A percentile compares a stretch with the other conserved stretches of the same genome.
phyloP scores from a whole-genome alignment of 2,888 invertebrate species.

The Eucera pruinosa region DNA sequence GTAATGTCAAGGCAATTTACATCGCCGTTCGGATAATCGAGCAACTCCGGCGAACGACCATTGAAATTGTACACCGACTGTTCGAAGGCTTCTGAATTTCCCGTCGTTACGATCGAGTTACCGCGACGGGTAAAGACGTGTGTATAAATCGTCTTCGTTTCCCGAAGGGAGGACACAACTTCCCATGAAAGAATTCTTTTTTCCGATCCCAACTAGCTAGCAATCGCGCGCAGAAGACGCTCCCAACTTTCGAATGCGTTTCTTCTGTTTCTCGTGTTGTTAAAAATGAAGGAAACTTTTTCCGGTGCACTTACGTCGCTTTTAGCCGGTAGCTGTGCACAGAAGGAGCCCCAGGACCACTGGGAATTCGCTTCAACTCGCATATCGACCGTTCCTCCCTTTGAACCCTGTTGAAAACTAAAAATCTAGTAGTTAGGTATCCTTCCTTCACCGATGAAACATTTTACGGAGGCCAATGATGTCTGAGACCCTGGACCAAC shows the following conservation, averaged over 20 bases:
- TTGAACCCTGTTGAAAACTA: constrained; percentile 13
- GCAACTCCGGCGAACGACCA: constrained; percentile 9
- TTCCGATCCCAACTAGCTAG: neutral
- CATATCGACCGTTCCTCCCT: constrained; percentile 11
- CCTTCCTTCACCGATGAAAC: neutral
- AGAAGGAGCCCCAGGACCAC: constrained; percentile 40
- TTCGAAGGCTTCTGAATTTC: neutral
- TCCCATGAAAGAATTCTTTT: neutral
- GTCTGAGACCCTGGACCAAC: neutral
- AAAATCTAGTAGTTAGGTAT: constrained; percentile 6
- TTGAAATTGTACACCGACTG: constrained; percentile 9
- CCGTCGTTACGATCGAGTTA: constrained; percentile 3
- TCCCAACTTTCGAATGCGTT: constrained; percentile 63
- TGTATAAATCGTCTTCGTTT: neutral
- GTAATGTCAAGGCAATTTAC: constrained; percentile 48
- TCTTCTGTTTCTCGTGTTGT: constrained; percentile 65
- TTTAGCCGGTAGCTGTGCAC: constrained; percentile 49
- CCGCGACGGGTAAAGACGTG: neutral
- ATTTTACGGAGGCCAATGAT: neutral
- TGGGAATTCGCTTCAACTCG: constrained; percentile 48
- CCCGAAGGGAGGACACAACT: neutral
- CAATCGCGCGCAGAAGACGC: constrained; percentile 4
- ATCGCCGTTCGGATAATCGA: constrained; percentile 27
- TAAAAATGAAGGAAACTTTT: constrained; percentile 65
- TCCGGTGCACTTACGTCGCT: constrained; percentile 57